Conservation (phyloP, 2,888 invertebrate genomes). For the Cataglyphis rosenhaueri region DNA sequence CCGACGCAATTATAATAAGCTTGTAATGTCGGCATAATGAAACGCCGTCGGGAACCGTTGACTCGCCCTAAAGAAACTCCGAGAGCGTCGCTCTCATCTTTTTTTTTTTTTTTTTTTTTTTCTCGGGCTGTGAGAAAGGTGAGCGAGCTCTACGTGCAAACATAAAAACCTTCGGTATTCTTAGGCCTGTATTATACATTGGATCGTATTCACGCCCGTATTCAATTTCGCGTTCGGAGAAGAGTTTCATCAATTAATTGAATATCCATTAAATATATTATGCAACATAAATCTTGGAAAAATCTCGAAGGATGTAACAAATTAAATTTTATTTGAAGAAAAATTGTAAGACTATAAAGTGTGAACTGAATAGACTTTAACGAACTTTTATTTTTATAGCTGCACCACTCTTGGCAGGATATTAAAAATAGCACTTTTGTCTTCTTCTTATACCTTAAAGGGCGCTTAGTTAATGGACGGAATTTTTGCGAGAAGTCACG, state of each 20-base stretch:
- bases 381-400: background rate
- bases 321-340: background rate
- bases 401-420: background rate
- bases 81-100: constrained; percentile 10
- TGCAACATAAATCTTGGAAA: background rate
- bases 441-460: constrained; percentile 4
- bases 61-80: constrained; percentile 19
- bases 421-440: constrained; percentile 16
- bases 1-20: constrained; percentile 79
- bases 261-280: background rate
- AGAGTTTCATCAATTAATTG: constrained; percentile 13
- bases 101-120: background rate
- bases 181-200: background rate
- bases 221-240: background rate
- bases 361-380: background rate
- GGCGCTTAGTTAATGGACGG: constrained; percentile 38
- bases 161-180: constrained; percentile 1
- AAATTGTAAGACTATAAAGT: background rate
- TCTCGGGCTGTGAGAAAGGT: constrained; percentile 27
- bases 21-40: constrained; percentile 72
- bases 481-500: constrained; percentile 34
- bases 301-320: background rate
- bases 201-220: background rate
- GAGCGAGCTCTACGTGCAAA: background rate
- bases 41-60: constrained; percentile 46